A percentile compares a stretch with the other conserved stretches of the same genome.
Evolutionary conservation across 2,888 invertebrate genomes (phyloP).

Genomic region (Antheraea assamensis): DNA sequence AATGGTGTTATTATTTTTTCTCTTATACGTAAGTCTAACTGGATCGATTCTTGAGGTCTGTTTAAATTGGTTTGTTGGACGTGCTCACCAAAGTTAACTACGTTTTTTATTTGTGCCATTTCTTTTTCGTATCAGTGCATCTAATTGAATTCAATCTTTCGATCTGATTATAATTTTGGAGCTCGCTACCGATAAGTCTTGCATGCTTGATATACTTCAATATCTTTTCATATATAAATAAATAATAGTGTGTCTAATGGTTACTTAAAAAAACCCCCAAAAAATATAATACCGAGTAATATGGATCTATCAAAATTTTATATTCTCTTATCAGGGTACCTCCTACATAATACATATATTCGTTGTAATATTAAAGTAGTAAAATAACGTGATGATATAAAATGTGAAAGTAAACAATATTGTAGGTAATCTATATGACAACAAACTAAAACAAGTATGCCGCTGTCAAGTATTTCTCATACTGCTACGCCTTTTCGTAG

Average conservation of each 20-base stretch:
- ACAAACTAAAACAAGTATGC: neutral
- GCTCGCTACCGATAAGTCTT: no score
- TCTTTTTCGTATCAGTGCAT: no score
- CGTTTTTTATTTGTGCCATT: no score
- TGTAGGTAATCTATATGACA: neutral
- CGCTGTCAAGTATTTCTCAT: slow-evolving; percentile 9
- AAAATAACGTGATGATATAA: neutral
- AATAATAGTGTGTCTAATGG: no score
- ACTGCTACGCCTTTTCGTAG: slow-evolving; percentile 14
- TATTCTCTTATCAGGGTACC: neutral
- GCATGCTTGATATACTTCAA: no score
- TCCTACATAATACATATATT: neutral
- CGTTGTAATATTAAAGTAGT: neutral
- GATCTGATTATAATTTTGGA: no score
- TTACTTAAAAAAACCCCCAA: neutral
- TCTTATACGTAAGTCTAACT: neutral
- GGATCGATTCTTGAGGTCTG: neutral
- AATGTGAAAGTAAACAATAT: neutral
- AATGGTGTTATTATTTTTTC: neutral
- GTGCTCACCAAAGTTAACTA: no score
- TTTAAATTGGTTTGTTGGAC: neutral
- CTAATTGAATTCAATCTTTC: no score
- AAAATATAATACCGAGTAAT: neutral
- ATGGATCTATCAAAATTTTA: neutral
- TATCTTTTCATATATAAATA: no score